phyloP scores from a whole-genome alignment of 2,888 invertebrate genomes.

The Rhopalosiphum nymphaeae region DNA sequence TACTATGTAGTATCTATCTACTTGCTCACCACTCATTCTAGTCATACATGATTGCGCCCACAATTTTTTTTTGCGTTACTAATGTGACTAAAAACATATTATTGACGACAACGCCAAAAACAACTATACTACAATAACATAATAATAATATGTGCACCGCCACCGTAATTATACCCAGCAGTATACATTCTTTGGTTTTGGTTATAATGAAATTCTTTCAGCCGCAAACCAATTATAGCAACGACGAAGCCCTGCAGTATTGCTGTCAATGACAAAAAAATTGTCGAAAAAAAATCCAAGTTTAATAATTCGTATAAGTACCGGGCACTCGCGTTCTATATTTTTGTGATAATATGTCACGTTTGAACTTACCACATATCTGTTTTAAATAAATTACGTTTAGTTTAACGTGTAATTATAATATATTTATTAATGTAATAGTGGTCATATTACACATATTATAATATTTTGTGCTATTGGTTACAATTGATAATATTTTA shows the following conservation, averaged over 20 bases:
- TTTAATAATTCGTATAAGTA: neutral
- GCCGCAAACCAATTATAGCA: constrained; percentile 27
- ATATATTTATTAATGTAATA: neutral
- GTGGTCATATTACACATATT: neutral
- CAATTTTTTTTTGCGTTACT: constrained; percentile 40
- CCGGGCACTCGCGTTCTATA: neutral
- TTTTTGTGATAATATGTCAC: neutral
- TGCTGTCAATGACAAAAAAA: neutral
- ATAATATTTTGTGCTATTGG: neutral
- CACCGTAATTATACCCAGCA: constrained; percentile 24
- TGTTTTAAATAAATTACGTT: neutral
- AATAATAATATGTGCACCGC: neutral
- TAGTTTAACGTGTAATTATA: neutral
- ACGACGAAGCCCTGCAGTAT: neutral
- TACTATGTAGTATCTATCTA: neutral
- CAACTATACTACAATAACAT: neutral
- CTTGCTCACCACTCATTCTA: constrained; percentile 20
- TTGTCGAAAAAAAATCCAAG: neutral
- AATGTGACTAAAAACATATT: constrained; percentile 4
- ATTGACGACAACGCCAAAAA: constrained; percentile 10
- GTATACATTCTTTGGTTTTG: neutral
- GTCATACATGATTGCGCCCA: constrained; percentile 44
- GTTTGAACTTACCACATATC: neutral
- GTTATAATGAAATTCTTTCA: constrained; percentile 39
- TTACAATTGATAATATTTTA: neutral